phyloP scores from a whole-genome alignment of 37 sponge, comb jelly and placozoan genomes.

The Aplysina aerophoba region DNA sequence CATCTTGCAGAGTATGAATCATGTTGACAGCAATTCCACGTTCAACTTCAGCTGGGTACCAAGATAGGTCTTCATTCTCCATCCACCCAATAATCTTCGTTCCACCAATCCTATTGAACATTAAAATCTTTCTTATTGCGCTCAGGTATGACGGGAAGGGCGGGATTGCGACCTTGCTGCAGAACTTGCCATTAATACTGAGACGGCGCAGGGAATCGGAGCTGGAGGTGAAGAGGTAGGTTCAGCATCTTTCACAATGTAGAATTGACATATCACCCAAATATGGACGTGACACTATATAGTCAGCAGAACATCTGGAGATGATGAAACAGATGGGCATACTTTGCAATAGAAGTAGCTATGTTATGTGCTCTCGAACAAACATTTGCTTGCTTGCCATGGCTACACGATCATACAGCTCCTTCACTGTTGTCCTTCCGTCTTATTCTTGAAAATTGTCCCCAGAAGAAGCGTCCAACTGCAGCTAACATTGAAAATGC shows the following conservation, averaged over 20 bases:
- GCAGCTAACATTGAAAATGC: no score
- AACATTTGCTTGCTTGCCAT: neutral
- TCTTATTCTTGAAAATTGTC: neutral
- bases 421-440: neutral
- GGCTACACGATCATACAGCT: constrained; percentile 3
- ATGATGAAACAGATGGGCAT: neutral
- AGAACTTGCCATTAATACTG: neutral
- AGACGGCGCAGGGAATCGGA: neutral
- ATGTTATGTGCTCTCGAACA: constrained; percentile 6
- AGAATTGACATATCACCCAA: no score
- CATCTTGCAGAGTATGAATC: no score
- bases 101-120: neutral
- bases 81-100: neutral
- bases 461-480: no score
- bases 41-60: neutral
- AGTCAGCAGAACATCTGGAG: no score
- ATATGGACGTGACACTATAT: no score
- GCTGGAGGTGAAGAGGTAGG: neutral
- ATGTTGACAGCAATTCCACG: neutral
- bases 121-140: neutral
- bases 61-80: neutral
- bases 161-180: constrained; percentile 6
- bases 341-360: constrained; percentile 11
- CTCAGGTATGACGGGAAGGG: neutral
- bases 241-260: no score